phyloP scores from a whole-genome alignment of 2,113 vertebrate species.

The Tringa solitaria region DNA sequence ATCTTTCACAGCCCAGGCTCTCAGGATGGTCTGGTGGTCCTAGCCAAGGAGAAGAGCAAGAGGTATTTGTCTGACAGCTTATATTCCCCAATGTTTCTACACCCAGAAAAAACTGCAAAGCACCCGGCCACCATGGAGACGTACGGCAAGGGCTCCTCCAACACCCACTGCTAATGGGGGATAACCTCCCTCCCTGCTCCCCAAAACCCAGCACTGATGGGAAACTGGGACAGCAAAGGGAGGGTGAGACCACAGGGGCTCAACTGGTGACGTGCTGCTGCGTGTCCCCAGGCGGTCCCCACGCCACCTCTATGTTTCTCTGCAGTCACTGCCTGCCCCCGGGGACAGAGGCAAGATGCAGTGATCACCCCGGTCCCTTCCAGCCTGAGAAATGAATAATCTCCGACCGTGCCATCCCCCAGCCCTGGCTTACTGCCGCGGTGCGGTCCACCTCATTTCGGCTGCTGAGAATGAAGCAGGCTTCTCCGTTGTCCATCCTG shows the following conservation, averaged over 20 bases:
- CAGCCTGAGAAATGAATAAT: fast-evolving
- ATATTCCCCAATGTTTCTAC: fast-evolving
- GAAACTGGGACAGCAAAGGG: background rate
- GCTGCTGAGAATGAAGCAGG: constrained; percentile 86
- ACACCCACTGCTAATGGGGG: fast-evolving
- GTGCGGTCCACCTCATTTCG: constrained; percentile 84
- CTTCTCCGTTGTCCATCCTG: constrained; percentile 87
- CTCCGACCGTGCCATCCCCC: fast-evolving
- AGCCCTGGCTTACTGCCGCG: constrained; percentile 72
- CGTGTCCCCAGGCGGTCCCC: fast-evolving
- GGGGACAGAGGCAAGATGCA: background rate
- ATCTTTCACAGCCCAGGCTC: constrained; percentile 88
- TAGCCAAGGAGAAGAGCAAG: background rate
- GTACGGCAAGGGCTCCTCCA: fast-evolving
- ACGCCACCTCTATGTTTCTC: background rate
- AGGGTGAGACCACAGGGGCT: background rate
- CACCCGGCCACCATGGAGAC: fast-evolving
- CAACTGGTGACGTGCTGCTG: fast-evolving
- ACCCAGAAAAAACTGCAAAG: background rate
- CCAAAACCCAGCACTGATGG: background rate
- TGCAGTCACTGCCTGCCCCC: fast-evolving
- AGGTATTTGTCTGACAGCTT: background rate
- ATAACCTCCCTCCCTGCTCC: background rate
- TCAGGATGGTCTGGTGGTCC: constrained; percentile 88
- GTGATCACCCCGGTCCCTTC: fast-evolving